Evolutionary conservation across 2,113 vertebrate species (phyloP), one percentile per base, ranked within the genome.

Genomic region (Atrichornis clamosus): DNA sequence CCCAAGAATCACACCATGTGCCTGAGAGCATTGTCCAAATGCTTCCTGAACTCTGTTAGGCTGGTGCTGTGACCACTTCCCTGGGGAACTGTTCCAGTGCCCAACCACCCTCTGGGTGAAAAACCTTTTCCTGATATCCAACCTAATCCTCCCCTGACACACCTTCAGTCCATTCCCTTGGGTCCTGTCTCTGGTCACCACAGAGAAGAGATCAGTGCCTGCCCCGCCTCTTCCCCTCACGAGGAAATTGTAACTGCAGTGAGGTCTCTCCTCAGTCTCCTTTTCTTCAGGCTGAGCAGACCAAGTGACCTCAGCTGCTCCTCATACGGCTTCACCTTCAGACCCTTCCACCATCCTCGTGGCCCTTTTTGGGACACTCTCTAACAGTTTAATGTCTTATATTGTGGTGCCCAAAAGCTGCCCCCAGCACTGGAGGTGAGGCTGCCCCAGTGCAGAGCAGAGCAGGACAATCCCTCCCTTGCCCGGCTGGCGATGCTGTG

Each of bases 401-500:
- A 19, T 5, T 42, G 15, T 27, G 8, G n/a, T 7, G 9, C 46
- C 39, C 60, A 10, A 6, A 24, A 1, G n/a, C 53, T 27, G 11
- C 26, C 1, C 47, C 2, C 41, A 41, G 41, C 4, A 35, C 26
- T 60, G 0, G 3, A 47, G 53, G 16, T n/a, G 46, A 59, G 68
- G 15, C 46, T 0, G 1, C 28, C 13, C 22, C 46, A 50, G 22
- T 7, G 7, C 62, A 68, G 79, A 76, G 47, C 21, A 32, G 69
- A 75, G 39, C 0, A 0, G 49, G 35, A 37, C 41, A 35, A 42
- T 80, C 50, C 32, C 32, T 56, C 76, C 30, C n/a, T 62, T 7
- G 9, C 21, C 46, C 0, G 0, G 13, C 65, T 56, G 63, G 6
- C 0, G 0, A 30, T 22, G 69, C 30, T 83, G 47, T 55, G 11